Evolutionary conservation across 2,888 invertebrate species (phyloP), one percentile per base, ranked within the genome.

Genomic region (Alsophila aescularia): DNA sequence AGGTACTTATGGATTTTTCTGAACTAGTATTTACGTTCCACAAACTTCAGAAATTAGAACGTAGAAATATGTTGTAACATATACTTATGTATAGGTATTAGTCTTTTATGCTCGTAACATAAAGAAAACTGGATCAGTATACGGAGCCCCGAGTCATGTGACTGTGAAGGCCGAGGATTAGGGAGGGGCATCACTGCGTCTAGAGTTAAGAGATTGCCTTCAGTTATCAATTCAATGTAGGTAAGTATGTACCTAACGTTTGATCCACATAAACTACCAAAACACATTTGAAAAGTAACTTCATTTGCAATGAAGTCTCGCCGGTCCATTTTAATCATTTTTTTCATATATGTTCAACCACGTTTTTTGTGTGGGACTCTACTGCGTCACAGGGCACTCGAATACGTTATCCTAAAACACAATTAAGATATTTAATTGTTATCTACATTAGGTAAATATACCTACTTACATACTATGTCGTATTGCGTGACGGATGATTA

Each of bases 71-170:
- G 8, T 24, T 24, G 24, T 24, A 7, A 5, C 24, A 8, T 24
- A 24, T 5, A n/a, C n/a, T n/a, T n/a, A n/a, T 68, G 69, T 67
- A 66, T 59, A 64, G n/a, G 16, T 24, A 14, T 34, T 44, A n/a
- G 24, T 61, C 48, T 66, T 58, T 58, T 61, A 70, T 58, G 68
- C 64, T 67, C 57, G 67, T 70, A 37, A 6, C 5, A 15, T 14
- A 27, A 29, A 29, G 77, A 78, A 80, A 85, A 79, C 78, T 84
- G 73, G 81, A 83, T 79, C 79, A 79, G 70, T 71, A 60, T 59
- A 68, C 69, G 72, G 78, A 77, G 74, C 80, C 77, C 64, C 67
- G 69, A 82, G 81, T 86, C 84, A 83, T 81, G 79, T 84, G 85
- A 84, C 78, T 80, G 58, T 58, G 81, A 83, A 83, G 84, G 84